Evolutionary conservation across 2,888 invertebrate species (phyloP).

Genomic region (Nomada goodeniana): DNA sequence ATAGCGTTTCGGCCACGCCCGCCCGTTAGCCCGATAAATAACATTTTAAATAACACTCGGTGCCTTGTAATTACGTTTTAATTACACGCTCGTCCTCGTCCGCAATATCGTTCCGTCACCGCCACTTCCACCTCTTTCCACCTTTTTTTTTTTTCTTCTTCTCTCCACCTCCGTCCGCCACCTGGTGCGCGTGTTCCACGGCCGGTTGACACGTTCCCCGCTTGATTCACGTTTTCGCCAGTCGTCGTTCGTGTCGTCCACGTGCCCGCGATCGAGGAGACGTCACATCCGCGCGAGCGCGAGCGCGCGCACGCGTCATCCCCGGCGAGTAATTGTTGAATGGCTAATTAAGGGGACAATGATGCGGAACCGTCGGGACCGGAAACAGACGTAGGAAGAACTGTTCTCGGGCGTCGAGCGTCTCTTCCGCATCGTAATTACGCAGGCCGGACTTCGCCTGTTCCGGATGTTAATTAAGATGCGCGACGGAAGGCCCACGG

Average conservation of each 20-base stretch:
- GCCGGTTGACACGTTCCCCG: slow-evolving; percentile 65
- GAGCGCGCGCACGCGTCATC: slow-evolving; percentile 71
- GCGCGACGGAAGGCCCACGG: slow-evolving; percentile 27
- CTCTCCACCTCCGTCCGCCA: slow-evolving; percentile 62
- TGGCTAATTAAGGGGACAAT: slow-evolving; percentile 79
- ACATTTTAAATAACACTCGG: slow-evolving; percentile 59
- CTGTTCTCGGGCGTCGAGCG: slow-evolving; percentile 54
- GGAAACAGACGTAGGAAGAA: slow-evolving; percentile 66
- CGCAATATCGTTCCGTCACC: slow-evolving; percentile 57
- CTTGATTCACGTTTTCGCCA: slow-evolving; percentile 63
- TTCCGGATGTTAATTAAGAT: slow-evolving; percentile 64
- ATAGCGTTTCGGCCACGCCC: slow-evolving; percentile 32
- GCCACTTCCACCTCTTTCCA: slow-evolving; percentile 41
- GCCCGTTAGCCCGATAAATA: slow-evolving; percentile 51
- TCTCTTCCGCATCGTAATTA: slow-evolving; percentile 72
- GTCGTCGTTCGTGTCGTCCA: slow-evolving; percentile 66
- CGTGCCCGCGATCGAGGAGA: slow-evolving; percentile 64
- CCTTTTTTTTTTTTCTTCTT: too few relatives aligned
- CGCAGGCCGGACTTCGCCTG: slow-evolving; percentile 52
- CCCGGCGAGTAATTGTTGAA: slow-evolving; percentile 80
- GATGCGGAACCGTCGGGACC: slow-evolving; percentile 75
- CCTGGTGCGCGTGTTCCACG: slow-evolving; percentile 58
- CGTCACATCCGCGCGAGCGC: slow-evolving; percentile 79
- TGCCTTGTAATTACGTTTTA: slow-evolving; percentile 49
- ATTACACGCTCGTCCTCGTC: slow-evolving; percentile 53